Percentiles rank a stretch among this genome's conserved stretches.
These are phyloP conservation scores for Dinomys branickii DNA, from an alignment of 2,113 vertebrate genomes.

Conservation along the genomic window DNA sequence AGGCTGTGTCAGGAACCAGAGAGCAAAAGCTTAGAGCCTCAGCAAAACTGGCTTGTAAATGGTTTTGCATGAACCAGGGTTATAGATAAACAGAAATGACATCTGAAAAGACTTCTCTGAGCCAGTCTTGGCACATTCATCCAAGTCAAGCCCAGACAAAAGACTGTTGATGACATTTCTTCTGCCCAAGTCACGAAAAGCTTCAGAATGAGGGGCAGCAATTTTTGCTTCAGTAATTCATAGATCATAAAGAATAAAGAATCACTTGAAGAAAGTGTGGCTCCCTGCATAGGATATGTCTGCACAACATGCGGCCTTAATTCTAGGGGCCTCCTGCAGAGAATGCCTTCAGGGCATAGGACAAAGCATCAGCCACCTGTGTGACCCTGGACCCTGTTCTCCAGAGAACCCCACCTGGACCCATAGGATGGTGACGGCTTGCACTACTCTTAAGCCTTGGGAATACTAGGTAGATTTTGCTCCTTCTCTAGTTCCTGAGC, in stretches of 20 bases:
- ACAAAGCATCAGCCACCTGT: not conserved
- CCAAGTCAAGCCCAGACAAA: conserved; percentile 74
- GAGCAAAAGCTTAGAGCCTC: conserved; percentile 9
- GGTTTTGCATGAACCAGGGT: conserved; percentile 29
- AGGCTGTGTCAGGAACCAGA: not conserved
- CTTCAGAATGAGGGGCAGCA: conserved; percentile 56
- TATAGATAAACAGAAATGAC: conserved; percentile 63
- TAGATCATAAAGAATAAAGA: conserved; percentile 57
- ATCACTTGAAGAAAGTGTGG: not conserved
- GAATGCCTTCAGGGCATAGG: not conserved
- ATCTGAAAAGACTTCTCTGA: conserved; percentile 74
- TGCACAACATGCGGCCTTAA: not conserved
- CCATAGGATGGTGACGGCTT: not conserved
- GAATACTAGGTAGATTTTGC: not conserved
- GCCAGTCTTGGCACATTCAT: conserved; percentile 67
- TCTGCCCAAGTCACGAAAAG: conserved; percentile 67
- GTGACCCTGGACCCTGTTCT: not conserved
- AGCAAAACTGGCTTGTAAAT: conserved; percentile 23
- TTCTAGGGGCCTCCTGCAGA: not conserved
- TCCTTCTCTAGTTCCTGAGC: not conserved
- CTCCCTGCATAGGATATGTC: not conserved
- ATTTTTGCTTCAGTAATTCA: conserved; percentile 52
- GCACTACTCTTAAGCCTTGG: not conserved
- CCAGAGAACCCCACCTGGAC: not conserved
- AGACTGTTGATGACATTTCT: conserved; percentile 79